phyloP scores from a whole-genome alignment of 2,113 vertebrate species.

The Tonatia bakeri region DNA sequence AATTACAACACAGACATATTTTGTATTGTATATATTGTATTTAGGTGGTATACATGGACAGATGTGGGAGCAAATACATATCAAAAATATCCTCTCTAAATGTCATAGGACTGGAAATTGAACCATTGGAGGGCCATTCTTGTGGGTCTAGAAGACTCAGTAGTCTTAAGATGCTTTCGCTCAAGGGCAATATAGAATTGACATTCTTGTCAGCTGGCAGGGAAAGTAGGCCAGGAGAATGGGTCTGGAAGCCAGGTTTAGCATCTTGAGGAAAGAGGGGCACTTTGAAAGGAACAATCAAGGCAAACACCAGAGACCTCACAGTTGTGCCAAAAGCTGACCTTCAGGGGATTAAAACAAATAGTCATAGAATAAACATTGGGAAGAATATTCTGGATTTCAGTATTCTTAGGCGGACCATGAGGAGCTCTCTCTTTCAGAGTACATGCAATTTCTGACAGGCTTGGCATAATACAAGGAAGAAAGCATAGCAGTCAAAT shows the following conservation, averaged over 20 bases:
- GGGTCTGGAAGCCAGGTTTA: background rate
- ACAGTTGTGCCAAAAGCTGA: background rate
- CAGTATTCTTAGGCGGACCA: background rate
- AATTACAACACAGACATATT: slow-evolving; percentile 76
- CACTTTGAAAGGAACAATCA: background rate
- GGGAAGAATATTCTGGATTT: background rate
- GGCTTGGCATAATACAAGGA: background rate
- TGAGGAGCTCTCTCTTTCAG: background rate
- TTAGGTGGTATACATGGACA: background rate
- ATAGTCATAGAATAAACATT: background rate
- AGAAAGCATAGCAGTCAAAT: background rate
- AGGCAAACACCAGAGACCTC: background rate
- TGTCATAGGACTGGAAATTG: background rate
- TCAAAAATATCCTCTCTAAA: background rate
- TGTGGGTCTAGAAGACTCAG: background rate
- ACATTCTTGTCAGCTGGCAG: background rate
- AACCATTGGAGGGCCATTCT: background rate
- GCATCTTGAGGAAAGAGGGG: background rate
- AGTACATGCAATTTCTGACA: background rate
- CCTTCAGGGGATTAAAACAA: background rate
- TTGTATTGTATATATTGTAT: background rate
- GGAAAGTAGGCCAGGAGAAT: background rate
- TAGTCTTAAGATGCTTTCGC: background rate
- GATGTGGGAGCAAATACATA: background rate
- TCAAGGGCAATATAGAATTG: background rate